Evolutionary conservation across 2,113 vertebrate species (phyloP), one percentile per base, ranked within the genome.

Genomic region (Pseudorasbora parva): DNA sequence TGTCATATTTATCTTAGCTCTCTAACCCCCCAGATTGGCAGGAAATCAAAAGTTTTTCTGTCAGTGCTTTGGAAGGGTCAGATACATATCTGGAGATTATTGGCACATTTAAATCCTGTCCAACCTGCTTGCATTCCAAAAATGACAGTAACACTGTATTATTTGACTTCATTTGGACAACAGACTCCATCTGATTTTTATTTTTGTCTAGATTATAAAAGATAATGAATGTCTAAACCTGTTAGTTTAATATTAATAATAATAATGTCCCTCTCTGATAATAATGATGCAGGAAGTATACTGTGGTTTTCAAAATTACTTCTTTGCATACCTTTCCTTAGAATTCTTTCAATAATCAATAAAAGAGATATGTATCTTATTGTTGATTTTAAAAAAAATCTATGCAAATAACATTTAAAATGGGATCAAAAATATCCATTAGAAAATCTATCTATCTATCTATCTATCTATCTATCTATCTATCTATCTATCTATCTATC

Each of bases 51-150:
- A 54, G 43, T 3, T 75, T 75, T 56, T 37, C 51, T 76, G 14
- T 60, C 43, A 5, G 0, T 78, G 33, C 14, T 0, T 60, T 23
- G 25, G n/a, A 60, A 8, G 51, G 12, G 14, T 57, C 4, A 76
- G 23, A 78, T 60, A 27, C 10, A 59, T 76, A 37, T 8, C 21
- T 77, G 33, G 7, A 74, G 25, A 82, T 60, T 62, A 30, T 3
- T 4, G 62, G 23, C 47, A 73, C n/a, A 59, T 43, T 41, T 71
- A 43, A 51, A 41, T 57, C 49, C 17, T 12, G 74, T 69, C 49
- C 23, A 78, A 45, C 73, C 49, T 45, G 82, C 33, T 78, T 68
- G 19, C 74, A 78, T 69, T 45, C 49, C 49, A 78, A n/a, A 77
- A 78, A 78, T 21, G 1, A 30, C 49, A 27, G 69, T 56, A 66